Percentiles rank a stretch among this genome's conserved stretches.
Conservation (phyloP, 2,888 invertebrate genomes). For the Dysmachus trigonus region DNA sequence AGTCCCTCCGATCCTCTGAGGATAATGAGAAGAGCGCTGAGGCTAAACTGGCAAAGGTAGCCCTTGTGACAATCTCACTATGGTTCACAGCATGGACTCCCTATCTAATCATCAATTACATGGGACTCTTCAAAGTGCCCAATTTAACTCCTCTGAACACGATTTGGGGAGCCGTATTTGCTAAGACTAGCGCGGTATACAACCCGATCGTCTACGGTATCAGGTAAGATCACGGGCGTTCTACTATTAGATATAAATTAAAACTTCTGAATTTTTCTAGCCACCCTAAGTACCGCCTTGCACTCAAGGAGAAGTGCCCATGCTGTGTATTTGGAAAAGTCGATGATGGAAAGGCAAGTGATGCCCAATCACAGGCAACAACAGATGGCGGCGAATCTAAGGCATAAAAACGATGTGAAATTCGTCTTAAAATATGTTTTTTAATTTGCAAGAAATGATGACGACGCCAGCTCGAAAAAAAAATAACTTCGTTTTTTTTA, state of each 20-base stretch:
- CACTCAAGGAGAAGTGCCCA: slow-evolving; percentile 80
- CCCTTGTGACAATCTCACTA: slow-evolving; percentile 86
- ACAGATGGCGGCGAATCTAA: slow-evolving; percentile 59
- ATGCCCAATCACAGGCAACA: slow-evolving; percentile 61
- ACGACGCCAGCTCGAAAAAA: not conserved
- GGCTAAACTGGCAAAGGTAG: slow-evolving; percentile 88
- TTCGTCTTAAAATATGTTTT: not conserved
- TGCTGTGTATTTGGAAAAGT: slow-evolving; percentile 63
- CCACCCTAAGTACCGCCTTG: slow-evolving; percentile 82
- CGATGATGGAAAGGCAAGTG: slow-evolving; percentile 60
- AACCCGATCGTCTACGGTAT: slow-evolving; percentile 92
- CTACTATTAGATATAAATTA: not conserved
- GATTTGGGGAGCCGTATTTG: slow-evolving; percentile 90
- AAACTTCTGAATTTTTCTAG: slow-evolving; percentile 63
- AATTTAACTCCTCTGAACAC: slow-evolving; percentile 82
- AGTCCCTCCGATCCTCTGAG: slow-evolving; percentile 83
- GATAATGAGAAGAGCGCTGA: slow-evolving; percentile 82
- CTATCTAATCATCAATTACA: slow-evolving; percentile 82
- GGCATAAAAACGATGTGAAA: slow-evolving; percentile 55
- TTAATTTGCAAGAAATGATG: not conserved
- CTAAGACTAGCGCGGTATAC: slow-evolving; percentile 90
- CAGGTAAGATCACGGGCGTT: slow-evolving; percentile 67
- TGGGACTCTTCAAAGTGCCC: slow-evolving; percentile 79
- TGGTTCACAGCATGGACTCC: slow-evolving; percentile 96
- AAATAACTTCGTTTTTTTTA: not conserved